phyloP scores from a whole-genome alignment of 2,797 vertebrate genomes.

The Pangasius mekongensis region DNA sequence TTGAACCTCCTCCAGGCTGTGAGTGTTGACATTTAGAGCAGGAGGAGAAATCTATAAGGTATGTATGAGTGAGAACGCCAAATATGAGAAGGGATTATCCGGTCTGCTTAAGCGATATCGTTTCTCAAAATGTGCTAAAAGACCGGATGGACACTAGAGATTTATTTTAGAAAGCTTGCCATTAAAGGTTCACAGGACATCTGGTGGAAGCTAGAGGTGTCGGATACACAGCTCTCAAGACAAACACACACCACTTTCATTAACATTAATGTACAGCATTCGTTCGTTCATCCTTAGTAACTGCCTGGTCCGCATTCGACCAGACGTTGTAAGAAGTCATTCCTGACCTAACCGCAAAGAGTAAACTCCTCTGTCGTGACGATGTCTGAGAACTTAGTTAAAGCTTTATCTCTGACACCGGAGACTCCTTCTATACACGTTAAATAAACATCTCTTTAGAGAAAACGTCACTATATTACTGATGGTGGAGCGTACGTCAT shows the following conservation, averaged over 20 bases:
- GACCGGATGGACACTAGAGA: neutral
- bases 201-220: neutral
- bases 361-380: neutral
- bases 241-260: neutral
- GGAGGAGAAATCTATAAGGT: neutral
- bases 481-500: too few species aligned
- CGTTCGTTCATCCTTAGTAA: neutral
- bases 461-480: neutral
- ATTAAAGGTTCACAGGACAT: neutral
- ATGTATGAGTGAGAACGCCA: neutral
- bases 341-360: neutral
- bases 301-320: neutral
- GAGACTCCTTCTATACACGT: neutral
- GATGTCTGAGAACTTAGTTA: neutral
- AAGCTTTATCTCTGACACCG: neutral
- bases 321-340: too few species aligned
- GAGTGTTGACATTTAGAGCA: slow-evolving; percentile 30
- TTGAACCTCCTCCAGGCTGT: slow-evolving; percentile 10
- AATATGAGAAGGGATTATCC: neutral
- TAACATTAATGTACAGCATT: neutral
- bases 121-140: neutral
- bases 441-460: neutral
- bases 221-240: neutral
- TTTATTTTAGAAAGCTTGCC: neutral
- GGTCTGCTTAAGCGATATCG: neutral